These are phyloP conservation scores for Cataglyphis altisquamis DNA, from an alignment of 2,888 invertebrate genomes.

Conservation along the genomic window DNA sequence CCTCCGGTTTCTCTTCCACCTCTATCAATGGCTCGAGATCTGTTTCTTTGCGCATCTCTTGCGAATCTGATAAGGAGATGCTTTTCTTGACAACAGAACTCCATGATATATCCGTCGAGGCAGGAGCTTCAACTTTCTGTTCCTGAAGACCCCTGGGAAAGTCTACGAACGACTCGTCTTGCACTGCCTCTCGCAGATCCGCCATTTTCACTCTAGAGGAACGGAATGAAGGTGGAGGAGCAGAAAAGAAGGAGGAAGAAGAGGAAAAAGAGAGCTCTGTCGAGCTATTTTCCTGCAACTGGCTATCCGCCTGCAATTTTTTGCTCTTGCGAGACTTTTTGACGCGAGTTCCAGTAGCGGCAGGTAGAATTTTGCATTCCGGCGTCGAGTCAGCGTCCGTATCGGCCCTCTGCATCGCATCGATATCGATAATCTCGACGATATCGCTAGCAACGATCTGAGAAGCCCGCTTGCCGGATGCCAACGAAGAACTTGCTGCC, in stretches of 20 bases:
- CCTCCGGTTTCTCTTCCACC: constrained; percentile 37
- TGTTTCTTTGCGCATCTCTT: constrained; percentile 67
- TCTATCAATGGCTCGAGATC: constrained; percentile 59
- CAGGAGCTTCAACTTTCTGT: background rate
- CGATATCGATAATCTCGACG: constrained; percentile 82
- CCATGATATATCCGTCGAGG: constrained; percentile 66
- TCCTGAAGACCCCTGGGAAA: background rate
- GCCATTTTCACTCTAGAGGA: constrained; percentile 56
- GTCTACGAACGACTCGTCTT: background rate
- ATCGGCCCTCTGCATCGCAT: constrained; percentile 80
- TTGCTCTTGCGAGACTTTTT: constrained; percentile 76
- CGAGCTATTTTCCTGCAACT: constrained; percentile 30
- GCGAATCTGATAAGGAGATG: constrained; percentile 31
- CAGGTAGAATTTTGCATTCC: constrained; percentile 79
- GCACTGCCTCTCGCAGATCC: constrained; percentile 46
- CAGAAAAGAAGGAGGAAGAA: background rate
- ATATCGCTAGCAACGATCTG: constrained; percentile 63
- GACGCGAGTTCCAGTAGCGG: constrained; percentile 58
- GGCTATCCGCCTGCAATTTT: constrained; percentile 63
- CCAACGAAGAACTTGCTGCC: constrained; percentile 5
- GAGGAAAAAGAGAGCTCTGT: constrained; percentile 12
- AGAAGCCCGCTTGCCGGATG: background rate
- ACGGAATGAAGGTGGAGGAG: background rate
- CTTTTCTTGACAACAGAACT: constrained; percentile 75
- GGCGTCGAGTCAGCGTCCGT: constrained; percentile 60